These are phyloP conservation scores for Macrosiphum euphorbiae DNA, from an alignment of 2,888 invertebrate species.

Conservation along the genomic window DNA sequence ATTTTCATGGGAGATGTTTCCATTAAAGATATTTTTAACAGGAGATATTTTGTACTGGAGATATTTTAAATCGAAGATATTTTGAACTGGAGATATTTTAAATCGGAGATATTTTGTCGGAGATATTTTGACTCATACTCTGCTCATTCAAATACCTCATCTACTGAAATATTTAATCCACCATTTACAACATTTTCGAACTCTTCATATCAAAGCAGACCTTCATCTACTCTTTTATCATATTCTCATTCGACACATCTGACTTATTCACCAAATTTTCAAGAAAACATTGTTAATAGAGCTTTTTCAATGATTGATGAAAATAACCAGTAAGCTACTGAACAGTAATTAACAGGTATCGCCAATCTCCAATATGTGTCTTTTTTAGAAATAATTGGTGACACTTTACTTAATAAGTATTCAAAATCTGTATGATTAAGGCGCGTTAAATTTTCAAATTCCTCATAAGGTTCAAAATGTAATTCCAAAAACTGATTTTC, in stretches of 20 bases:
- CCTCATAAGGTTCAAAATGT: not conserved
- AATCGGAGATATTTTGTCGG: too few relatives aligned
- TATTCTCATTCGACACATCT: not conserved
- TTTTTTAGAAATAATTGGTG: not conserved
- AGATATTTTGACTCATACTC: not conserved
- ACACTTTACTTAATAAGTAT: slow-evolving; percentile 20
- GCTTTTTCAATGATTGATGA: not conserved
- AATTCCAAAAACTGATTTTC: slow-evolving; percentile 25
- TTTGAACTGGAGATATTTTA: too few relatives aligned
- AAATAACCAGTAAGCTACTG: not conserved
- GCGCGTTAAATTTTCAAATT: slow-evolving; percentile 19
- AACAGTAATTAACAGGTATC: not conserved
- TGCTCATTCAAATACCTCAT: slow-evolving; percentile 5
- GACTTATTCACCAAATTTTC: not conserved
- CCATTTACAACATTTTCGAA: not conserved
- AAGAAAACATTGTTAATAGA: not conserved
- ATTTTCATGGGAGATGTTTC: too few relatives aligned
- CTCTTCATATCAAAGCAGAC: slow-evolving; percentile 9
- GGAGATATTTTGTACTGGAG: too few relatives aligned
- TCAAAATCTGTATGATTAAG: not conserved
- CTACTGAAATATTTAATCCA: not conserved
- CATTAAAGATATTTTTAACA: too few relatives aligned
- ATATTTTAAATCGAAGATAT: too few relatives aligned
- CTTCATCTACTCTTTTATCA: not conserved
- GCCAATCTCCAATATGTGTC: slow-evolving; percentile 26